Percentiles rank a stretch among this genome's conserved stretches.
These are phyloP conservation scores for Gymnoscopelus braueri DNA, from an alignment of 2,797 vertebrate species.

Conservation along the genomic window DNA sequence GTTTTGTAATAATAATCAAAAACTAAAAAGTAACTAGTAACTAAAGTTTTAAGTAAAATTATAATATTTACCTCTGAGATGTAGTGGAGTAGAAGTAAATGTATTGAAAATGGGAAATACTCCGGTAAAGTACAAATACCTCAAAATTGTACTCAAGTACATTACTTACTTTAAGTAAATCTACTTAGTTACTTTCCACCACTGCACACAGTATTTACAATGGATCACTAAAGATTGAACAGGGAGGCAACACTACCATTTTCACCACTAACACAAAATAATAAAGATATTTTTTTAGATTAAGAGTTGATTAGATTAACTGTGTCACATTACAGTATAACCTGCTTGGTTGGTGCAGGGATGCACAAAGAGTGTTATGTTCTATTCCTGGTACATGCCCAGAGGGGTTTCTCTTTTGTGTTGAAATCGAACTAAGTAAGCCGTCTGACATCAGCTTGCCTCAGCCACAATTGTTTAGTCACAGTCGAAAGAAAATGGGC, in stretches of 20 bases:
- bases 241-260: too few species aligned
- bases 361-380: not conserved
- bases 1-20: not conserved
- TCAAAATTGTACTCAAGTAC: too few species aligned
- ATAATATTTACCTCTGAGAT: too few species aligned
- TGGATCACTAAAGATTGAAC: too few species aligned
- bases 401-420: slow-evolving; percentile 5
- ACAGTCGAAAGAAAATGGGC: slow-evolving; percentile 5
- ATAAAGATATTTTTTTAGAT: too few species aligned
- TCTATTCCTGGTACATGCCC: slow-evolving; percentile 25
- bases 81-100: too few species aligned
- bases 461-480: slow-evolving; percentile 34
- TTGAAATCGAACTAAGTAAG: slow-evolving; percentile 44
- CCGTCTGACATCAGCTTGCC: slow-evolving; percentile 29
- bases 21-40: not conserved
- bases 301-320: slow-evolving; percentile 7
- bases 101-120: too few species aligned
- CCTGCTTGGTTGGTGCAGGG: not conserved
- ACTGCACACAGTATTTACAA: too few species aligned
- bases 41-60: too few species aligned
- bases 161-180: not conserved
- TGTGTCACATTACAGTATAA: slow-evolving; percentile 19
- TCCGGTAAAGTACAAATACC: too few species aligned
- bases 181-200: too few species aligned
- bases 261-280: too few species aligned